A percentile compares a stretch with the other conserved stretches of the same genome.
These are phyloP conservation scores for Harlomillsia oculata DNA, from an alignment of 1,140 invertebrate genomes.

Conservation along the genomic window DNA sequence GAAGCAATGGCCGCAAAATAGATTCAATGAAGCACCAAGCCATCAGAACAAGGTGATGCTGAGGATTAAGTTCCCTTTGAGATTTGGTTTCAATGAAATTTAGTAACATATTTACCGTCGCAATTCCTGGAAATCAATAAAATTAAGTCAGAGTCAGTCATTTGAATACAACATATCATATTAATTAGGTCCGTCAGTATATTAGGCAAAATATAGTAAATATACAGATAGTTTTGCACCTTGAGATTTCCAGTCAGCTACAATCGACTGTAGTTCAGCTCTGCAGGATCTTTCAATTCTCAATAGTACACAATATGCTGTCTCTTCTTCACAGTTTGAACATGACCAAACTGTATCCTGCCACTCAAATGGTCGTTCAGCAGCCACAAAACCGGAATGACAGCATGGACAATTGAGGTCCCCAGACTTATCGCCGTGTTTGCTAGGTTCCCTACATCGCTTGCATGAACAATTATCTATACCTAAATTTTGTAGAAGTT, in stretches of 20 bases:
- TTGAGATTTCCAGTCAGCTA: too few species aligned
- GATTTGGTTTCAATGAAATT: slow-evolving; percentile 5
- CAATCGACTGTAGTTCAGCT: neutral
- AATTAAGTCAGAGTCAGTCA: neutral
- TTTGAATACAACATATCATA: neutral
- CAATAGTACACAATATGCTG: slow-evolving; percentile 6
- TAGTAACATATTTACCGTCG: slow-evolving; percentile 2
- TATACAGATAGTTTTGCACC: neutral
- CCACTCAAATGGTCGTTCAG: slow-evolving; percentile 19
- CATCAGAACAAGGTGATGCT: slow-evolving; percentile 11
- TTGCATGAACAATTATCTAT: slow-evolving; percentile 24
- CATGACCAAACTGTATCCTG: slow-evolving; percentile 30
- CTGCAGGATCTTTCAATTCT: slow-evolving; percentile 1
- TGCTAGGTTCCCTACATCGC: slow-evolving; percentile 18
- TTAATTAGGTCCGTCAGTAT: too few species aligned
- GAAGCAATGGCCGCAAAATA: slow-evolving; percentile 4
- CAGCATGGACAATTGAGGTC: slow-evolving; percentile 23
- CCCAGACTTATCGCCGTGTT: slow-evolving; percentile 9
- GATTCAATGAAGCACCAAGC: slow-evolving; percentile 27
- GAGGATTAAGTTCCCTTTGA: slow-evolving; percentile 10
- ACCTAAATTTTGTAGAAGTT: slow-evolving; percentile 17
- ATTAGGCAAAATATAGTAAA: neutral
- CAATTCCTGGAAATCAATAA: neutral
- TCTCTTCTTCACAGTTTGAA: slow-evolving; percentile 25
- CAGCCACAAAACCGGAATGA: slow-evolving; percentile 8